Base-by-base conservation (phyloP, 2,888 invertebrate genomes). In the Barypeithes pellucidus region DNA sequence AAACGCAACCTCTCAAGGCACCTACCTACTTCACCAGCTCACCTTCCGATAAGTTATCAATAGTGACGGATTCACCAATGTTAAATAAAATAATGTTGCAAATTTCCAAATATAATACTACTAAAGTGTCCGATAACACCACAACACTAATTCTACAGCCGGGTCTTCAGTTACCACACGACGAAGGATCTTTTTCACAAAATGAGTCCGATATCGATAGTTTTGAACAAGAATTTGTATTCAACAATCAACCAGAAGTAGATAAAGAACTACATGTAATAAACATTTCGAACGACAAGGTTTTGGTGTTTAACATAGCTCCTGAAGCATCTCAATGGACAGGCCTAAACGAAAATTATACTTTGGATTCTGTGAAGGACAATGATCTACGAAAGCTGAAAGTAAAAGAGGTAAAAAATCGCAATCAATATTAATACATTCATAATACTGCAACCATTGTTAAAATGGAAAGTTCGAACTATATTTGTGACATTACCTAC, bases 401-500 rank as follows among this genome's bases (percentile, higher is more conserved):
- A 80, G 84, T 88, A 72, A 85, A 87, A 80, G 83, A 84, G 85
- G 85, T 84, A 81, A 59, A 18, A 9, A 14, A n/a, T n/a, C n/a
- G n/a, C n/a, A n/a, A n/a, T n/a, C n/a, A n/a, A n/a, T n/a, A n/a
- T n/a, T n/a, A n/a, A n/a, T n/a, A n/a, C n/a, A n/a, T n/a, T n/a
- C n/a, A n/a, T n/a, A n/a, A n/a, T n/a, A n/a, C n/a, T n/a, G n/a
- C n/a, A n/a, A n/a, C n/a, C n/a, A n/a, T n/a, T n/a, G n/a, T n/a
- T n/a, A n/a, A n/a, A n/a, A n/a, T n/a, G n/a, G n/a, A n/a, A n/a
- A n/a, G n/a, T n/a, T n/a, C n/a, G n/a, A n/a, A n/a, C n/a, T n/a
- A n/a, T n/a, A n/a, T n/a, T n/a, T n/a, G n/a, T n/a, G n/a, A n/a
- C n/a, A n/a, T n/a, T n/a, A n/a, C n/a, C n/a, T n/a, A n/a, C n/a